Evolutionary conservation across 2,888 invertebrate species (phyloP).

Genomic region (Thereva unica): DNA sequence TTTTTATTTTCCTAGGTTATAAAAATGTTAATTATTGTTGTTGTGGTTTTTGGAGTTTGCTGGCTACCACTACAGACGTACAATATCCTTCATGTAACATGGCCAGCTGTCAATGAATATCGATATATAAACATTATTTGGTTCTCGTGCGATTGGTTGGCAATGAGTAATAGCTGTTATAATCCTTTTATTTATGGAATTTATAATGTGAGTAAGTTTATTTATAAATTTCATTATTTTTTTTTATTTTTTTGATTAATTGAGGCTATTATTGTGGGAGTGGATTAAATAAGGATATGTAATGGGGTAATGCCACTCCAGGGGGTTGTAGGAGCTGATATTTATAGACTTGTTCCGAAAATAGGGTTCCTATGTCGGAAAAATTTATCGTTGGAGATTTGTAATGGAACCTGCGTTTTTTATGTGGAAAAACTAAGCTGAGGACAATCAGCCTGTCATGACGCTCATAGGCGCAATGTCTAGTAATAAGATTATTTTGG

Average conservation of each 20-base stretch:
- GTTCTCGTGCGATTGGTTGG: constrained; percentile 85
- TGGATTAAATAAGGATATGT: neutral
- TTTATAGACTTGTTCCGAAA: too few relatives aligned
- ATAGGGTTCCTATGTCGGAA: too few relatives aligned
- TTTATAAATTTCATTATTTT: constrained; percentile 44
- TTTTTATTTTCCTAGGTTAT: constrained; percentile 69
- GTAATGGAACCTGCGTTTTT: too few relatives aligned
- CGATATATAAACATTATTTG: constrained; percentile 82
- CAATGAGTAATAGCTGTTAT: constrained; percentile 88
- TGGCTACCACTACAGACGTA: constrained; percentile 82
- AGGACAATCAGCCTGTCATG: too few relatives aligned
- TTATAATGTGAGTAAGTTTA: constrained; percentile 73
- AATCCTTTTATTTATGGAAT: constrained; percentile 90
- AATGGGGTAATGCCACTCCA: too few relatives aligned
- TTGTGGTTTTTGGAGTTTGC: constrained; percentile 78
- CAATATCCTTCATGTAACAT: constrained; percentile 72
- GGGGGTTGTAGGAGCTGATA: too few relatives aligned
- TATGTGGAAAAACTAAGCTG: too few relatives aligned
- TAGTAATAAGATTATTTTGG: too few relatives aligned
- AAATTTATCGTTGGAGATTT: too few relatives aligned
- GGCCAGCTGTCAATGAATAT: constrained; percentile 72
- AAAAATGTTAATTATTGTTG: constrained; percentile 86
- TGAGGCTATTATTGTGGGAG: neutral
- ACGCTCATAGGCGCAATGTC: too few relatives aligned
- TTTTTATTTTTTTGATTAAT: neutral